phyloP scores from a whole-genome alignment of 2,888 invertebrate species.

The Parapristionchus giblindavisi region DNA sequence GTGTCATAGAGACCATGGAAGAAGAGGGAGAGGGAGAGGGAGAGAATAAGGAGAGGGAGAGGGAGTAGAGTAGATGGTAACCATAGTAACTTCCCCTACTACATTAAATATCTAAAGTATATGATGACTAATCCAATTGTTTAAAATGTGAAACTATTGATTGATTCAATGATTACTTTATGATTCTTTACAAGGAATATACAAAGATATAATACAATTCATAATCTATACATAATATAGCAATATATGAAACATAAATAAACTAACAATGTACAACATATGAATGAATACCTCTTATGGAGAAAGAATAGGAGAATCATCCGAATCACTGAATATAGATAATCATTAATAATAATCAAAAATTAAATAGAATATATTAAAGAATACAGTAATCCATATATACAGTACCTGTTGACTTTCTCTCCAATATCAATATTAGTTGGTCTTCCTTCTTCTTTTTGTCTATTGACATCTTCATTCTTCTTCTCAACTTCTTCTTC shows the following conservation, averaged over 20 bases:
- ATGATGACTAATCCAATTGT: too few species aligned
- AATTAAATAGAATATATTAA: background rate
- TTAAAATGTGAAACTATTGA: too few species aligned
- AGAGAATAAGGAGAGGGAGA: background rate
- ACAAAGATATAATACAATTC: too few species aligned
- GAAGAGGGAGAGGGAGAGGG: conserved; percentile 14
- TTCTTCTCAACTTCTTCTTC: background rate
- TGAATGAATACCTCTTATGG: conserved; percentile 27
- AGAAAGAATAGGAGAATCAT: conserved; percentile 19
- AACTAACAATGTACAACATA: too few species aligned
- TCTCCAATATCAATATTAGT: conserved; percentile 13
- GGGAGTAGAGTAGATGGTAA: background rate
- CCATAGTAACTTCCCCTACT: conserved; percentile 28
- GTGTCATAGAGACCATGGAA: background rate
- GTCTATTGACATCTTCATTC: background rate
- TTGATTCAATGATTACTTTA: too few species aligned
- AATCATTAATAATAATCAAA: background rate
- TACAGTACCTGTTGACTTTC: conserved; percentile 1
- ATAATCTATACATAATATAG: too few species aligned
- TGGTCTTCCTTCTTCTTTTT: conserved; percentile 3
- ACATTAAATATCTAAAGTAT: too few species aligned
- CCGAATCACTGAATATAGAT: background rate
- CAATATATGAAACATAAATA: too few species aligned
- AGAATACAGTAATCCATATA: background rate
- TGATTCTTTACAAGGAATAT: too few species aligned